These are phyloP conservation scores for Pleuronectes platessa DNA, from an alignment of 2,113 vertebrate genomes.

Conservation along the genomic window DNA sequence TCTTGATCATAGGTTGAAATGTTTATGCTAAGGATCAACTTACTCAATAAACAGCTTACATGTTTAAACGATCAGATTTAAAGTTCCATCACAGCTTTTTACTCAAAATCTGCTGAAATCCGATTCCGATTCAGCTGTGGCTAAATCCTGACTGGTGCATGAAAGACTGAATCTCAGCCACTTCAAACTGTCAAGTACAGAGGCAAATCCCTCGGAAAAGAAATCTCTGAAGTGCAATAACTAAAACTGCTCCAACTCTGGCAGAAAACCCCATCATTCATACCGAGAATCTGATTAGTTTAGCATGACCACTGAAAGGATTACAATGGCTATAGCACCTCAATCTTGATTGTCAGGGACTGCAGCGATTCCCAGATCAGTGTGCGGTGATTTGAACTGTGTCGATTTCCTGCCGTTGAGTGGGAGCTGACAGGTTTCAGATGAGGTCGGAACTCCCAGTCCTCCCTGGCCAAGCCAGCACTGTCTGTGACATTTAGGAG, in stretches of 20 bases:
- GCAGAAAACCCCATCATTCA: background rate
- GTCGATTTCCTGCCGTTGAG: slow-evolving; percentile 1
- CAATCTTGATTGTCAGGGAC: background rate
- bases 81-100: background rate
- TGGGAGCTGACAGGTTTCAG: background rate
- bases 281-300: background rate
- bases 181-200: background rate
- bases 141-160: background rate
- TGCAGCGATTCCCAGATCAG: background rate
- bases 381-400: background rate
- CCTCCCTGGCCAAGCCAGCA: background rate
- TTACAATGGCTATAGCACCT: background rate
- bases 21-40: background rate
- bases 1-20: slow-evolving; percentile 10
- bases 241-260: background rate
- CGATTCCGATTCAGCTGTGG: background rate
- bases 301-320: background rate
- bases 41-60: background rate
- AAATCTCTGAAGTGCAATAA: background rate
- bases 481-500: slow-evolving; percentile 44
- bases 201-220: background rate
- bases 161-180: background rate
- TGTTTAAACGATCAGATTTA: background rate
- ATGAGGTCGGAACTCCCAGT: background rate
- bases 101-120: background rate